Percentiles rank a stretch among this genome's conserved stretches.
These are phyloP conservation scores for Cosmopolites sordidus DNA, from an alignment of 2,888 invertebrate species.

Conservation along the genomic window DNA sequence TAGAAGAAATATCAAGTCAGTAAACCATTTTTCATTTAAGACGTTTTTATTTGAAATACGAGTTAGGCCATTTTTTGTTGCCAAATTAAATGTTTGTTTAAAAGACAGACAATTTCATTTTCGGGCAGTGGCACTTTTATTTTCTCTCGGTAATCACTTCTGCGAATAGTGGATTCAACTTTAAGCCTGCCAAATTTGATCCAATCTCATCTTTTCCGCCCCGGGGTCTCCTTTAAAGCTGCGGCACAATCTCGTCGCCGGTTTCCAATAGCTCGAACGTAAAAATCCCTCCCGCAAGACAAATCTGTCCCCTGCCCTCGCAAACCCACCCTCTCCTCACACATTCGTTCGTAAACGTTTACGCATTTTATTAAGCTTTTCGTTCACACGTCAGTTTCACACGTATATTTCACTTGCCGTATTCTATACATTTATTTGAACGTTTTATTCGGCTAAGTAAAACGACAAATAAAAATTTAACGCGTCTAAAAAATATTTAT, in stretches of 20 bases:
- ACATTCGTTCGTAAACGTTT: no score
- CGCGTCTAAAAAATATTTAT: constrained; percentile 23
- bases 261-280: no score
- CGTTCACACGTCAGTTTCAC: not conserved
- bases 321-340: no score
- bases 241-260: no score
- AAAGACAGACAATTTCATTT: not conserved
- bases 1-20: not conserved
- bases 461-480: constrained; percentile 24
- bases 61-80: not conserved
- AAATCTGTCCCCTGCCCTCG: no score
- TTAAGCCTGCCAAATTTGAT: not conserved
- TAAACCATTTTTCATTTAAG: not conserved
- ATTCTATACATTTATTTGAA: constrained; percentile 16
- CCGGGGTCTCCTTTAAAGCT: not conserved
- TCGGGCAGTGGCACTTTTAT: not conserved
- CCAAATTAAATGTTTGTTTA: not conserved
- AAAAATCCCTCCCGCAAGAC: no score
- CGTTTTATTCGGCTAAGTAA: constrained; percentile 15
- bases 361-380: not conserved
- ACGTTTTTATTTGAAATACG: not conserved
- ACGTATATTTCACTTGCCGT: not conserved
- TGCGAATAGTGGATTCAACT: not conserved
- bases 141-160: not conserved
- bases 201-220: not conserved